phyloP scores from a whole-genome alignment of 2,113 vertebrate species.

The Spea multiplicata region DNA sequence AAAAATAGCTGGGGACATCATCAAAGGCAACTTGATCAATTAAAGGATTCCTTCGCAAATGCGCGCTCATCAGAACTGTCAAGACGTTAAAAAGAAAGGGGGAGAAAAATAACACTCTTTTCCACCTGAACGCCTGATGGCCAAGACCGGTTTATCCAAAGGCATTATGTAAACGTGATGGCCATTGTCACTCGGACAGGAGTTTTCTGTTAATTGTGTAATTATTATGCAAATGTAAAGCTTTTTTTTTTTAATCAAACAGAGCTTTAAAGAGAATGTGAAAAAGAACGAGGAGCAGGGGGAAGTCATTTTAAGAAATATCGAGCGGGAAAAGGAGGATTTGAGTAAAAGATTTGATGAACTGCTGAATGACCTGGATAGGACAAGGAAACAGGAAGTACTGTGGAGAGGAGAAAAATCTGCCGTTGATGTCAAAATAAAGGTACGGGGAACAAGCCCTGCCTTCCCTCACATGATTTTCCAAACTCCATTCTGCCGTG shows the following conservation, averaged over 20 bases:
- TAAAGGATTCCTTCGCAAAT: slow-evolving; percentile 90
- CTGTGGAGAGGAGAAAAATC: slow-evolving; percentile 74
- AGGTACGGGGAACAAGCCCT: slow-evolving; percentile 65
- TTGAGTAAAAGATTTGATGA: slow-evolving; percentile 76
- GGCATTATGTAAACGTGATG: neutral
- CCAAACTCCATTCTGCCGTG: slow-evolving; percentile 57
- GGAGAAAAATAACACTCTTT: slow-evolving; percentile 72
- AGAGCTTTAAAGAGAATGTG: slow-evolving; percentile 79
- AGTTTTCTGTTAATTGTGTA: slow-evolving; percentile 1
- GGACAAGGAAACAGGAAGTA: slow-evolving; percentile 76
- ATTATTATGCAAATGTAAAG: slow-evolving; percentile 10
- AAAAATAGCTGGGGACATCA: slow-evolving; percentile 91
- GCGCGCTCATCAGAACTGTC: slow-evolving; percentile 92
- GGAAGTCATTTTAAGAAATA: slow-evolving; percentile 75
- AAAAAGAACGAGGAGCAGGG: slow-evolving; percentile 79
- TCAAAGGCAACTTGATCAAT: slow-evolving; percentile 96
- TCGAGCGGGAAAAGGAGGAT: slow-evolving; percentile 81
- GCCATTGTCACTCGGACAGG: neutral
- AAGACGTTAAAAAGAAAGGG: slow-evolving; percentile 71
- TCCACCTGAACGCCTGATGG: slow-evolving; percentile 84
- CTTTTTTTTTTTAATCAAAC: slow-evolving; percentile 42
- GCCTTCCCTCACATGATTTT: slow-evolving; percentile 53
- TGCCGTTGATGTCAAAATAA: slow-evolving; percentile 74
- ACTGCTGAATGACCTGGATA: slow-evolving; percentile 88
- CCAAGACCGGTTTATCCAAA: slow-evolving; percentile 61